phyloP scores from a whole-genome alignment of 1,140 invertebrate genomes.

The Drosophila yakuba region DNA sequence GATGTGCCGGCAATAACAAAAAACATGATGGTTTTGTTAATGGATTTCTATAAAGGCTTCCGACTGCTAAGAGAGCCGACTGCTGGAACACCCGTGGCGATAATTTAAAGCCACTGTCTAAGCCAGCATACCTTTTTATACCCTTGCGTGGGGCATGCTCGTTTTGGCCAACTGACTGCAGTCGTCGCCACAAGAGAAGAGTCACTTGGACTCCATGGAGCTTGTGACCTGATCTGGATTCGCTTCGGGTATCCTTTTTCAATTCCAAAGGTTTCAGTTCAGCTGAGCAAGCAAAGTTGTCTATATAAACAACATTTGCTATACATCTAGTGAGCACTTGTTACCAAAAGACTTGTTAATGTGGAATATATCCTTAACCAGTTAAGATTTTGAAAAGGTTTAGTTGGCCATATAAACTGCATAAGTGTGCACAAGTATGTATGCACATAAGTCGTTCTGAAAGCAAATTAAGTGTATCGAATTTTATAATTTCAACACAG shows the following conservation, averaged over 20 bases:
- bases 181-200: slow-evolving; percentile 1
- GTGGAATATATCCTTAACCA: not conserved
- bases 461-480: slow-evolving; percentile 45
- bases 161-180: slow-evolving; percentile 32
- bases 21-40: slow-evolving; percentile 61
- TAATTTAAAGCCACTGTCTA: slow-evolving; percentile 59
- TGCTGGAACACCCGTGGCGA: slow-evolving; percentile 54
- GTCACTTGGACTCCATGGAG: not conserved
- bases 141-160: slow-evolving; percentile 30
- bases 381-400: not conserved
- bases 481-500: slow-evolving; percentile 45
- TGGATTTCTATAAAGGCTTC: slow-evolving; percentile 60
- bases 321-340: not conserved
- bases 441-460: slow-evolving; percentile 10
- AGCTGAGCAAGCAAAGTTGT: not conserved
- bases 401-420: not conserved
- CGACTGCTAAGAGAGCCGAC: slow-evolving; percentile 56
- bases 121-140: slow-evolving; percentile 52
- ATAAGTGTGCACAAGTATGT: slow-evolving; percentile 24
- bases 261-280: not conserved
- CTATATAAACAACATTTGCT: not conserved
- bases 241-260: not conserved
- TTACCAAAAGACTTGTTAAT: not conserved
- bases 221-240: slow-evolving; percentile 5
- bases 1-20: slow-evolving; percentile 54